phyloP scores from a whole-genome alignment of 2,888 invertebrate genomes.

The Phengaris arion region DNA sequence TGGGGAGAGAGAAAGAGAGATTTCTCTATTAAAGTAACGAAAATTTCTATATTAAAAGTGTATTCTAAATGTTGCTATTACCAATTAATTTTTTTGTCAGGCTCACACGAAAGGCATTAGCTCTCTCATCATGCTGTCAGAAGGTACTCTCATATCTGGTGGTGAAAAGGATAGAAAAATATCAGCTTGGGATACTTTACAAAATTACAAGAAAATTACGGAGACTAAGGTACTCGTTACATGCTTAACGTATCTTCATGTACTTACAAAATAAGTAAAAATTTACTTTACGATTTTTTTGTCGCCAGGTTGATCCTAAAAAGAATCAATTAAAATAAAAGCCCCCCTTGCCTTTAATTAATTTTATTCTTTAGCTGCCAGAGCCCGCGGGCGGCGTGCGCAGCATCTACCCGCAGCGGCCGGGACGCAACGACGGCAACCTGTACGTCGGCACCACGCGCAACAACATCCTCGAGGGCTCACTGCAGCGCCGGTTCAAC shows the following conservation, averaged over 20 bases:
- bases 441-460: constrained; percentile 94
- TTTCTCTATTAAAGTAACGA: too few relatives aligned
- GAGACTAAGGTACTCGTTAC: constrained; percentile 85
- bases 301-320: too few relatives aligned
- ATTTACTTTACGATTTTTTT: too few relatives aligned
- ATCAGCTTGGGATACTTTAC: constrained; percentile 94
- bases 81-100: constrained; percentile 50
- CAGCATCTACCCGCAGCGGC: constrained; percentile 90
- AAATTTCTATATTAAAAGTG: too few relatives aligned
- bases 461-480: constrained; percentile 94
- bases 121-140: constrained; percentile 91
- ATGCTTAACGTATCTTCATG: too few relatives aligned
- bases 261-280: too few relatives aligned
- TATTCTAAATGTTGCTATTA: constrained; percentile 22
- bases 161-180: constrained; percentile 94
- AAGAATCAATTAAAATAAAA: too few relatives aligned
- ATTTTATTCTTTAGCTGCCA: constrained; percentile 81
- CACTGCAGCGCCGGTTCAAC: constrained; percentile 92
- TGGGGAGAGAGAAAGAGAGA: too few relatives aligned
- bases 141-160: constrained; percentile 93
- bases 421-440: constrained; percentile 92
- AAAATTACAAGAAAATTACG: constrained; percentile 93
- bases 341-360: too few relatives aligned
- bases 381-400: constrained; percentile 93
- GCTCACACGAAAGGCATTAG: constrained; percentile 93